These are phyloP conservation scores for Apus apus DNA, from an alignment of 2,113 vertebrate species.

Conservation along the genomic window DNA sequence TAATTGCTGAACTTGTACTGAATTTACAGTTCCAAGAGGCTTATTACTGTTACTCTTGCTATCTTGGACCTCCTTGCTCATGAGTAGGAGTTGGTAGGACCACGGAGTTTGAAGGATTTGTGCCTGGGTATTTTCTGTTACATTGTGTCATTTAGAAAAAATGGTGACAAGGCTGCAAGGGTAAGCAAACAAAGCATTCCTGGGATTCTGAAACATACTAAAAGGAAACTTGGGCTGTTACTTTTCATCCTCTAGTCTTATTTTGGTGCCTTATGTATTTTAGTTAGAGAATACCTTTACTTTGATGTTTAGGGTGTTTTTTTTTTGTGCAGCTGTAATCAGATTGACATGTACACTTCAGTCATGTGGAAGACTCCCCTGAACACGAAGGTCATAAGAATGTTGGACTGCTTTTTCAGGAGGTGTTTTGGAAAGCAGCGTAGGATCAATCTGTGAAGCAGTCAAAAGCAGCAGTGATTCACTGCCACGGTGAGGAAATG, in stretches of 20 bases:
- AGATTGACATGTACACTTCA: not conserved
- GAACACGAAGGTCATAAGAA: not conserved
- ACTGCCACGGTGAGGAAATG: not conserved
- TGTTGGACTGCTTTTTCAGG: not conserved
- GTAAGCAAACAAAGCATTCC: not conserved
- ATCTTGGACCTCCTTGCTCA: not conserved
- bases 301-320: no score
- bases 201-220: not conserved
- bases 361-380: not conserved
- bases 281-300: not conserved
- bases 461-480: not conserved
- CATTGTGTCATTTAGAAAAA: not conserved
- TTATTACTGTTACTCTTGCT: not conserved
- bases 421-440: not conserved
- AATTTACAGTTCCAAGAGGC: not conserved
- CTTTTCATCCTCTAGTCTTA: not conserved
- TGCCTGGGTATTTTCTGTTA: not conserved
- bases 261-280: not conserved
- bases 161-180: accelerated
- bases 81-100: not conserved
- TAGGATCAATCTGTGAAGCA: not conserved
- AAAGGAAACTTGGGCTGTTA: not conserved
- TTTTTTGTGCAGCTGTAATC: not conserved
- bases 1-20: not conserved
- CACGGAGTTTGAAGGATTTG: not conserved